Evolutionary conservation across 2,888 invertebrate species (phyloP).

Genomic region (Himalopsyche japonica): DNA sequence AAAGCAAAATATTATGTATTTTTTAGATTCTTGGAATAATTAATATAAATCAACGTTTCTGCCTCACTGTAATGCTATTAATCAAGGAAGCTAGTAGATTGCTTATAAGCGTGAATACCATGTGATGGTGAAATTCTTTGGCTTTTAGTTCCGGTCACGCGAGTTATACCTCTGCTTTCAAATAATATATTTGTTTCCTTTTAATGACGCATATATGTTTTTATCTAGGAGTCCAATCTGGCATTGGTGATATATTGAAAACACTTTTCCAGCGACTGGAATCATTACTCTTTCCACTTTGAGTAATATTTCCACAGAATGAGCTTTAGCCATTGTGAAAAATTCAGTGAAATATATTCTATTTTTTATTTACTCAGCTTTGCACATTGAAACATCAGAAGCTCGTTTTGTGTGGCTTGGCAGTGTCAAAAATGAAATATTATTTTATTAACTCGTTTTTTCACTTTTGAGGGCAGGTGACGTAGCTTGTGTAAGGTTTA

Average conservation of each 20-base stretch:
- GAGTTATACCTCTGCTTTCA: background rate
- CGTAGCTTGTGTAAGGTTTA: no score
- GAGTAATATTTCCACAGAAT: background rate
- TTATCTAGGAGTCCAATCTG: background rate
- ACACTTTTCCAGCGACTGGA: background rate
- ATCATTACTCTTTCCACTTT: background rate
- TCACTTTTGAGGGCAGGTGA: background rate
- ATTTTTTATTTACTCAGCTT: background rate
- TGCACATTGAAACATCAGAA: background rate
- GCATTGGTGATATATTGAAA: background rate
- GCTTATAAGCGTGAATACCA: background rate
- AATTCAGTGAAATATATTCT: background rate
- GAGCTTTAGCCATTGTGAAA: background rate
- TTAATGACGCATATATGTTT: background rate
- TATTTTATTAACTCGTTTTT: background rate
- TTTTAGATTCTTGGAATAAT: background rate
- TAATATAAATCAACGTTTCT: background rate
- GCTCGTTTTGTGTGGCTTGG: no score
- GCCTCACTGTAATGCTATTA: background rate
- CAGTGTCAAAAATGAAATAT: background rate
- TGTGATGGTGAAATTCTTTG: background rate
- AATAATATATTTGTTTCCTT: background rate
- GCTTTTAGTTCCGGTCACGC: background rate
- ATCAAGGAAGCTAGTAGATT: background rate
- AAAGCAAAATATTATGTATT: background rate